Percentiles rank a stretch among this genome's conserved stretches.
Evolutionary conservation across 92 coral and sea anemone species (phyloP).

Genomic region (Nematostella vectensis): DNA sequence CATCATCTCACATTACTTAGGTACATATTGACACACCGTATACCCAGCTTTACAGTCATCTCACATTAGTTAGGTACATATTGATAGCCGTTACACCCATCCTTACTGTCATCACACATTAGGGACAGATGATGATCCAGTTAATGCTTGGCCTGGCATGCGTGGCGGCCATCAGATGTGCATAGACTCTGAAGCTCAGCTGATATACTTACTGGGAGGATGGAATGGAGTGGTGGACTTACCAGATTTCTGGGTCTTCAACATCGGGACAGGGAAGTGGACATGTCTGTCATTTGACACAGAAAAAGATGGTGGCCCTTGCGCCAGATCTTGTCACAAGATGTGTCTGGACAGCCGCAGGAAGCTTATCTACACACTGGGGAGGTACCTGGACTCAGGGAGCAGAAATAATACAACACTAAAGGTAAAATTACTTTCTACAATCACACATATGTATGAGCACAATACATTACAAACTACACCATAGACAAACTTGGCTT

Average conservation of each 20-base stretch:
- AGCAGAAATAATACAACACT: constrained; percentile 69
- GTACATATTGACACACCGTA: no score
- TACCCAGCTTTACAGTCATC: no score
- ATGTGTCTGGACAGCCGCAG: constrained; percentile 82
- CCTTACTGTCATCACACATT: no score
- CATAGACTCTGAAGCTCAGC: constrained; percentile 82
- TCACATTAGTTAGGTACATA: no score
- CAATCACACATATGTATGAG: no score
- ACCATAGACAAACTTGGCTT: no score
- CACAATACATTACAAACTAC: no score
- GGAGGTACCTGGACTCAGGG: constrained; percentile 91
- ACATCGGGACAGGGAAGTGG: constrained; percentile 64
- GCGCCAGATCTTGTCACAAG: constrained; percentile 95
- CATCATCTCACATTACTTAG: no score
- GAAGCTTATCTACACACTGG: constrained; percentile 83
- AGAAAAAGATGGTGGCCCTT: constrained; percentile 93
- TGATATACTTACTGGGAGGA: constrained; percentile 85
- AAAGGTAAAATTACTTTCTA: constrained; percentile 65
- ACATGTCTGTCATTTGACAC: constrained; percentile 73
- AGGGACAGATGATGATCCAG: constrained; percentile 20
- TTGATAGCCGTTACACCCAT: no score
- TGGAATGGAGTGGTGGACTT: constrained; percentile 94
- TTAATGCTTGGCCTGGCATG: constrained; percentile 80
- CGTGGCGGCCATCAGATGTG: constrained; percentile 98
- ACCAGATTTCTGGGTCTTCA: constrained; percentile 91